Conservation (phyloP, 2,797 vertebrate species). For the Rhinogobio ventralis region DNA sequence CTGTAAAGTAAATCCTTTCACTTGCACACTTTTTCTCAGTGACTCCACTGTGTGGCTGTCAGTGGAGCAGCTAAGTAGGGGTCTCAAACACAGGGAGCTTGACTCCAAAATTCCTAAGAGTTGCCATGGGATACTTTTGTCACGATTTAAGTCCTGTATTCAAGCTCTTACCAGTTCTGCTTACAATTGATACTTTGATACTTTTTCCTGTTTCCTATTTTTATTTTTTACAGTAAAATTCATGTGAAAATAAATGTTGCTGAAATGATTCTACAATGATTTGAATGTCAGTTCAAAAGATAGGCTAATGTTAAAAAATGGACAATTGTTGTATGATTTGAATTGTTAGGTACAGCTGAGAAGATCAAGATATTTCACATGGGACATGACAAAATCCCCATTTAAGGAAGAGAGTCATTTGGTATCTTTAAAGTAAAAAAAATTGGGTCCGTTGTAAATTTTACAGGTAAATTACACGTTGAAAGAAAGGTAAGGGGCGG, state of each 20-base stretch:
- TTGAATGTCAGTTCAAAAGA: background rate
- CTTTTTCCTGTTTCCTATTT: too few species aligned
- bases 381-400: background rate
- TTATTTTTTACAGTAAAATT: background rate
- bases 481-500: conserved; percentile 44
- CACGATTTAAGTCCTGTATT: conserved; percentile 68
- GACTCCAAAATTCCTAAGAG: conserved; percentile 72
- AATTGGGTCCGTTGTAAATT: background rate
- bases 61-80: conserved; percentile 56
- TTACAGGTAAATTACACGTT: conserved; percentile 43
- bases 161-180: conserved; percentile 59
- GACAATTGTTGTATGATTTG: background rate
- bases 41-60: conserved; percentile 54
- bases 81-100: conserved; percentile 67
- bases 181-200: conserved; percentile 53
- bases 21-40: conserved; percentile 38
- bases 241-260: background rate
- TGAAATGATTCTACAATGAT: background rate
- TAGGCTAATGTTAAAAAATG: background rate
- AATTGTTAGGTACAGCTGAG: background rate
- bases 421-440: background rate
- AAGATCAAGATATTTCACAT: background rate
- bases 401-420: background rate
- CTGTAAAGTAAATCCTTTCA: conserved; percentile 51
- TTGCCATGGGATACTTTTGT: conserved; percentile 78